phyloP scores from a whole-genome alignment of 1,140 invertebrate species.

The Acromyrmex heyeri region DNA sequence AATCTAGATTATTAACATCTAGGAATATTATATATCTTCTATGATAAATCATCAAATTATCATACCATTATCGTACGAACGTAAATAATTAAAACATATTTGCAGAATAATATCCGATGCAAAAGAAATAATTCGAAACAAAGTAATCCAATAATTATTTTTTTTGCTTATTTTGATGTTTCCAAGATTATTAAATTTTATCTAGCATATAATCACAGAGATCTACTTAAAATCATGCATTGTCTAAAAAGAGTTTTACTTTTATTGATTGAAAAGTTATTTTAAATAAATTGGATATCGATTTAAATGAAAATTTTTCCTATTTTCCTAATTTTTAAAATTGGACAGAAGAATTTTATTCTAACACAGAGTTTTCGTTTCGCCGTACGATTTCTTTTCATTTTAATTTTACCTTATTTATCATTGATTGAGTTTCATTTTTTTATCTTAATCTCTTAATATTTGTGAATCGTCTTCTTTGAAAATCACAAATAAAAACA shows the following conservation, averaged over 20 bases:
- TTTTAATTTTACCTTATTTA: too few species aligned
- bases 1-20: conserved; percentile 1
- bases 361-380: too few species aligned
- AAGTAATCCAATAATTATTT: not conserved
- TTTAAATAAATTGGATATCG: not conserved
- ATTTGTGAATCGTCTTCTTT: not conserved
- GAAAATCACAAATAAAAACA: not conserved
- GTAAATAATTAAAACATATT: not conserved
- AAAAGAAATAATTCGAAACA: not conserved
- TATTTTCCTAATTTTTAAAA: not conserved
- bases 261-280: not conserved
- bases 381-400: too few species aligned
- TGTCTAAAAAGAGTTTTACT: not conserved
- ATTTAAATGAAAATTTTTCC: not conserved
- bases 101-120: not conserved
- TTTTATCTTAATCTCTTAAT: too few species aligned
- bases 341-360: not conserved
- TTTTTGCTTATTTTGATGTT: not conserved
- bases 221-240: not conserved
- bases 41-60: not conserved
- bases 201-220: not conserved
- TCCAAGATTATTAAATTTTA: not conserved
- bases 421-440: too few species aligned
- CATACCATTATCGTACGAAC: not conserved
- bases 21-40: not conserved